Conservation (phyloP, 2,113 vertebrate species). For the Thunnus thynnus region DNA sequence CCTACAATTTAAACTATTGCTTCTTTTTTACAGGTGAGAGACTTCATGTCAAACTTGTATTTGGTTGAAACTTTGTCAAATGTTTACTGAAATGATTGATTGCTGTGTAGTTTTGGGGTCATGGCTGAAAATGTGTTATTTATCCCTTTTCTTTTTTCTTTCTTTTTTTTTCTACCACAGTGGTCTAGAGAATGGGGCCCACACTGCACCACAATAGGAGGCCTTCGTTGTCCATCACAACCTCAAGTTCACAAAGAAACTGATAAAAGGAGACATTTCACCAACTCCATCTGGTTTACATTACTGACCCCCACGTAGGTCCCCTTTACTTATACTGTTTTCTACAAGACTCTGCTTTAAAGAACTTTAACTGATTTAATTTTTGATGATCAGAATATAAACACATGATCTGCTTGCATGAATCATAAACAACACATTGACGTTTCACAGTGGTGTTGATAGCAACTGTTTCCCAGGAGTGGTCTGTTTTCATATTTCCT, state of each 20-base stretch:
- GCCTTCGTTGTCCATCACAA: constrained; percentile 20
- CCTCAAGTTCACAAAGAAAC: constrained; percentile 57
- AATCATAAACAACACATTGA: background rate
- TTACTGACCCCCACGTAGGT: background rate
- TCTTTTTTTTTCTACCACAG: background rate
- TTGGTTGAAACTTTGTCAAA: background rate
- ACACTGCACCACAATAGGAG: constrained; percentile 16
- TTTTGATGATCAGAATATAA: background rate
- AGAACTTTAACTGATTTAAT: background rate
- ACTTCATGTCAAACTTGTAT: background rate
- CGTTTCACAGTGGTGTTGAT: constrained; percentile 1
- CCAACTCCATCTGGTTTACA: constrained; percentile 24
- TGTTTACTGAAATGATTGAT: background rate
- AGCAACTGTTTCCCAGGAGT: constrained; percentile 18
- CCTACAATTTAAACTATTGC: background rate
- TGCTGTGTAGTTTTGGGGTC: background rate
- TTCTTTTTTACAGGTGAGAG: no score
- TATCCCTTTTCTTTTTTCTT: background rate
- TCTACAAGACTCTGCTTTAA: background rate
- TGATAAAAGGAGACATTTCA: constrained; percentile 57
- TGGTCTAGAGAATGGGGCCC: constrained; percentile 12
- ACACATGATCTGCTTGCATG: background rate
- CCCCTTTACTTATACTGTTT: background rate
- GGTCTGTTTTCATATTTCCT: constrained; percentile 14
- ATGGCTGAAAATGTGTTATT: background rate